Evolutionary conservation across 2,113 vertebrate species (phyloP).

Genomic region (Melospiza melodia): DNA sequence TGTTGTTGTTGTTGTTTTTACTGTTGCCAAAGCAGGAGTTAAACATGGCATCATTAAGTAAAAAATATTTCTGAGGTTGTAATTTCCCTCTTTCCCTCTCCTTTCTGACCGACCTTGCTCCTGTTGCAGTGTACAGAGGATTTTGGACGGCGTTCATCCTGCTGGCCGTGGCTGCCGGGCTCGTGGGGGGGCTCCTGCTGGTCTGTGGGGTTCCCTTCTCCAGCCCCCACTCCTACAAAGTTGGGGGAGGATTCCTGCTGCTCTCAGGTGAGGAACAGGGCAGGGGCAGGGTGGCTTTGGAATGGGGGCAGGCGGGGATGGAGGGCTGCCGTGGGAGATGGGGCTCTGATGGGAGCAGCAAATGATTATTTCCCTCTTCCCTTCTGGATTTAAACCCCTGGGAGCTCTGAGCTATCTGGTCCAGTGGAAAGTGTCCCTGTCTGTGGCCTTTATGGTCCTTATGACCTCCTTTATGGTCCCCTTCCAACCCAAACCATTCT

Average conservation of each 20-base stretch:
- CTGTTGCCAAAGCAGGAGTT: background rate
- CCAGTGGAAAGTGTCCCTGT: background rate
- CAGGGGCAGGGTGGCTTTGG: background rate
- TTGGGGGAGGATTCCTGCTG: conserved; percentile 82
- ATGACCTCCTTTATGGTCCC: background rate
- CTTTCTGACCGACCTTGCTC: background rate
- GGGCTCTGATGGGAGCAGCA: background rate
- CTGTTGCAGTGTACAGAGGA: conserved; percentile 81
- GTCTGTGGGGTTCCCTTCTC: conserved; percentile 84
- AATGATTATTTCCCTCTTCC: background rate
- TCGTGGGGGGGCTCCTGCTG: conserved; percentile 81
- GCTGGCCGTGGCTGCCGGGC: conserved; percentile 71
- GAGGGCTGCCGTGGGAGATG: fast-evolving
- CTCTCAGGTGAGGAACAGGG: conserved; percentile 72
- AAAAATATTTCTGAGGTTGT: background rate
- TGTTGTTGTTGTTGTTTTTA: background rate
- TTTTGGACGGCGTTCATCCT: conserved; percentile 88
- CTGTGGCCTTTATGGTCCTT: fast-evolving
- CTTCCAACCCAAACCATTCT: background rate
- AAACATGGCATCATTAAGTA: background rate
- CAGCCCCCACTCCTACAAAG: conserved; percentile 78
- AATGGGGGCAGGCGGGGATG: background rate
- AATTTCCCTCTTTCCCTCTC: background rate
- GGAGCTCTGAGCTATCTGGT: background rate
- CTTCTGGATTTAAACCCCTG: background rate